Base-by-base conservation (phyloP, 2,797 vertebrate genomes). In the Tenualosa thibaudeaui region DNA sequence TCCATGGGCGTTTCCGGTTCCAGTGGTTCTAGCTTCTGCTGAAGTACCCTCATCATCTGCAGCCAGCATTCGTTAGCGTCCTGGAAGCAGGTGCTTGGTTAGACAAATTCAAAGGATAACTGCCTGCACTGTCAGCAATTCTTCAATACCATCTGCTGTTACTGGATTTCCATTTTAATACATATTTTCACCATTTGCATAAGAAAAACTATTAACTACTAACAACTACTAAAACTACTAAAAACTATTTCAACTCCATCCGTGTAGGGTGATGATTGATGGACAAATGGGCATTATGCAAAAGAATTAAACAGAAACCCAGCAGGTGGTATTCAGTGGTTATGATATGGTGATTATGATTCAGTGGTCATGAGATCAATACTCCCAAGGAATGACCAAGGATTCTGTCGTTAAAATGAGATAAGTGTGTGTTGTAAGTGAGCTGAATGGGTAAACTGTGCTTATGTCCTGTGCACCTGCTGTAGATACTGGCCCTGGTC, bases 1-100 rank as follows among this genome's bases (percentile, higher is more conserved):
- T 99, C 98, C 96, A 97, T 97, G 86, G 96, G 91, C 84, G 96
- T 92, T 91, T 98, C 97, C 62, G 94, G 92, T 90, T 98, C 97
- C 88, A 96, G 91, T 75, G 97, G 93, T 93, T 99, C 98, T 91
- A 99, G 89, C 85, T 99, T 99, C 92, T 99, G 98, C 91, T 99
- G 98, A 82, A 99, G 95, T 22, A 99, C 97, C 85, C 97, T 95
- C 98, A 99, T 98, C 93, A 99, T 96, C 92, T 99, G 97, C 89
- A 98, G 92, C 98, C 98, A 99, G 92, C 98, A 99, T 89, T 99
- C 98, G 60, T 99, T 99, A 84, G 98, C 98, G 96, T 99, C 98
- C 98, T 99, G 90, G 40, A 78, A 78, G 8, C 71, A 78, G 5
- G 19, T 9, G 8, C 40, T 43, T 26, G 85, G 58, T 78, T 78